These are phyloP conservation scores for Antigone vipio DNA, from an alignment of 2,113 vertebrate species.

Conservation along the genomic window DNA sequence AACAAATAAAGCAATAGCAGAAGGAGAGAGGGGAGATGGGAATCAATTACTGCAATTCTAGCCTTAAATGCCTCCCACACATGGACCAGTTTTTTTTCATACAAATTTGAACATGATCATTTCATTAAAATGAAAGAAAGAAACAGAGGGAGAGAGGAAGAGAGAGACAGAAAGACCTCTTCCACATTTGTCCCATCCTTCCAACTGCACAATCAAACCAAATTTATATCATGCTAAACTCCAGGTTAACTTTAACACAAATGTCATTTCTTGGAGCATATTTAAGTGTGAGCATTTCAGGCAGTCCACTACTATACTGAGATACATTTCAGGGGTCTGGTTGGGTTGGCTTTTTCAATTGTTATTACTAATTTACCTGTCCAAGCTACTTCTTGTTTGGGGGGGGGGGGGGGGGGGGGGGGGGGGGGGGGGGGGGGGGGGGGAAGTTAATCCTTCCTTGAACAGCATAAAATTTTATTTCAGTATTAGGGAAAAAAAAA, in stretches of 20 bases:
- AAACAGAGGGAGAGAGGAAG: background rate
- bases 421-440: too few species aligned
- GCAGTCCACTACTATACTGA: background rate
- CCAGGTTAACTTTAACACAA: fast-evolving
- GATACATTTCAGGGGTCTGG: background rate
- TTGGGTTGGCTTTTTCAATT: background rate
- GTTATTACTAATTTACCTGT: background rate
- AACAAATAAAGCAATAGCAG: background rate
- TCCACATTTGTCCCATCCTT: background rate
- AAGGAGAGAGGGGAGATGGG: background rate
- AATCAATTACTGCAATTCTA: background rate
- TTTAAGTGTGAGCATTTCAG: background rate
- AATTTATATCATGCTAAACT: background rate
- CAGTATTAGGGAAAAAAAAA: background rate
- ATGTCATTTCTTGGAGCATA: background rate
- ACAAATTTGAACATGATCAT: background rate
- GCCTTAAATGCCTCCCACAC: background rate
- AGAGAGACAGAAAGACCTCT: background rate
- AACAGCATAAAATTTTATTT: background rate
- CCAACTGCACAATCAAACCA: background rate
- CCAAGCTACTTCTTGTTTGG: too few species aligned
- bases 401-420: too few species aligned
- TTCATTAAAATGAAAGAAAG: background rate
- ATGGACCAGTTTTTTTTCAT: background rate
- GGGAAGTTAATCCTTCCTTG: background rate